A percentile compares a stretch with the other conserved stretches of the same genome.
phyloP scores from a whole-genome alignment of 2,888 invertebrate species.

The Harpagoxenus sublaevis region DNA sequence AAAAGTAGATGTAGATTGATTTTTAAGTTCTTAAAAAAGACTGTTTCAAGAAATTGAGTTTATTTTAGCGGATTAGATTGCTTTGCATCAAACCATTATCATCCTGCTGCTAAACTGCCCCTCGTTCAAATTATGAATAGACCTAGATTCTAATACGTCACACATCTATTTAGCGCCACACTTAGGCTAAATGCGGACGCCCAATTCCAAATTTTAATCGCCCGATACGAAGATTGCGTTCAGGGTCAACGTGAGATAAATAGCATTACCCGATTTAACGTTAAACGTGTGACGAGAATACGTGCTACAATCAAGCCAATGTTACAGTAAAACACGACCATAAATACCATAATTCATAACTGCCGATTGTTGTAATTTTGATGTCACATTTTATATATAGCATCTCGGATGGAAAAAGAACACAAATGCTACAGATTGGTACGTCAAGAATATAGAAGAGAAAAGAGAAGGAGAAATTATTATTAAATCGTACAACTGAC shows the following conservation, averaged over 20 bases:
- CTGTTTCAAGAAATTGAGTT: background rate
- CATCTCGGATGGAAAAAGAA: background rate
- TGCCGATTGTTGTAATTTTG: background rate
- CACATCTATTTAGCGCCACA: constrained; percentile 26
- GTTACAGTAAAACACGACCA: background rate
- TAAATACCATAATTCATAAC: constrained; percentile 28
- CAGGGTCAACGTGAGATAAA: constrained; percentile 41
- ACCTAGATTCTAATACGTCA: constrained; percentile 19
- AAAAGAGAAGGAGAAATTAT: background rate
- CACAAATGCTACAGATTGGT: background rate
- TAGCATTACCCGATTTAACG: constrained; percentile 30
- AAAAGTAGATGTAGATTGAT: background rate
- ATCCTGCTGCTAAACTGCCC: background rate
- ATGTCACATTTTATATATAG: background rate
- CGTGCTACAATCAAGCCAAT: background rate
- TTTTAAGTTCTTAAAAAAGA: background rate
- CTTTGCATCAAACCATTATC: background rate
- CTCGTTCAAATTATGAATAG: constrained; percentile 18
- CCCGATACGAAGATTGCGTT: constrained; percentile 31
- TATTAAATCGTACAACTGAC: background rate
- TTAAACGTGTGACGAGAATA: background rate
- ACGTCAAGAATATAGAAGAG: background rate
- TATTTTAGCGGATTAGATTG: background rate
- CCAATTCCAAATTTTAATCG: constrained; percentile 43
- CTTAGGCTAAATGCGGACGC: constrained; percentile 26